Conservation (phyloP, 2,888 invertebrate genomes). For the Smittia aterrima region DNA sequence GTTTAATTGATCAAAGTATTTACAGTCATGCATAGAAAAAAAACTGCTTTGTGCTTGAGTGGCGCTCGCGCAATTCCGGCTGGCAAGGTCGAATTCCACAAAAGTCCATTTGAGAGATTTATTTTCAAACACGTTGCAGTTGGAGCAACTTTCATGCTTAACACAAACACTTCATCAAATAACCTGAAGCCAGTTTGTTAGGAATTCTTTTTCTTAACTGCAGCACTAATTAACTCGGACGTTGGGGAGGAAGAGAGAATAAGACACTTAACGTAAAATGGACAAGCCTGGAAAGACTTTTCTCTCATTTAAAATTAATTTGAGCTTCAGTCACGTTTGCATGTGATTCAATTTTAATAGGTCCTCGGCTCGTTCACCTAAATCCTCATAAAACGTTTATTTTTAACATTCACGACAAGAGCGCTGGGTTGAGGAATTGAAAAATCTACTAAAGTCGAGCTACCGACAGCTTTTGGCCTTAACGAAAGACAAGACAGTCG, state of each 20-base stretch:
- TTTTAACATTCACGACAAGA: background rate
- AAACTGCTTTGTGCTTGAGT: background rate
- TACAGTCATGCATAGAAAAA: too few relatives aligned
- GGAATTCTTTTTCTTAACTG: background rate
- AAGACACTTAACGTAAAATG: too few relatives aligned
- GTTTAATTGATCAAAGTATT: too few relatives aligned
- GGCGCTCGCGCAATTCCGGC: background rate
- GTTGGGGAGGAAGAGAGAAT: too few relatives aligned
- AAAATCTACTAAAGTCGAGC: background rate
- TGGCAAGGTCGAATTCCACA: conserved; percentile 23
- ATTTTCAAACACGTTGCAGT: background rate
- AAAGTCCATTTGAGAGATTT: background rate
- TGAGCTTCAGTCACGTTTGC: background rate
- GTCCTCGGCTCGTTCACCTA: too few relatives aligned
- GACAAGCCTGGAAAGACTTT: too few relatives aligned
- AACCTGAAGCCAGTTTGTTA: background rate
- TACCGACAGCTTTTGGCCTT: too few relatives aligned
- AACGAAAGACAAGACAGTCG: background rate
- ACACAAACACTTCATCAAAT: background rate
- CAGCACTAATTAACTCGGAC: background rate
- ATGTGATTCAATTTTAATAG: background rate
- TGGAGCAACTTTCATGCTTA: conserved; percentile 4
- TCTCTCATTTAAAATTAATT: too few relatives aligned
- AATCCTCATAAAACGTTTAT: background rate
- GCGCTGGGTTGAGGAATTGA: background rate